Evolutionary conservation across 2,113 vertebrate genomes (phyloP).

Genomic region (Cinclus cinclus): DNA sequence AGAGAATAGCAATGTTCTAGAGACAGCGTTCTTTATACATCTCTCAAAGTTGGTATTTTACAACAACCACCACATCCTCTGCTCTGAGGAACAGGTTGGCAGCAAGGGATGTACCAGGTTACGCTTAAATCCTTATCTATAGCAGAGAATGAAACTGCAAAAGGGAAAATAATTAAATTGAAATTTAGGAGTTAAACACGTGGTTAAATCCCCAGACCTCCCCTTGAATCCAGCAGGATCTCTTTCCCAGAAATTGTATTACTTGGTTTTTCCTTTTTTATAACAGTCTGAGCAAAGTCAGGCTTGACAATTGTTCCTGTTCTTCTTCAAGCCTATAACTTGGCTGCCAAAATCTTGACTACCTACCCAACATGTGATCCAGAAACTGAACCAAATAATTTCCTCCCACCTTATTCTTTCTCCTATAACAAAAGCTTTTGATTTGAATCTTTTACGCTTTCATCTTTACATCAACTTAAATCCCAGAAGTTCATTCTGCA

Average conservation of each 20-base stretch:
- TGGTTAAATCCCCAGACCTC: neutral
- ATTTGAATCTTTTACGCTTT: neutral
- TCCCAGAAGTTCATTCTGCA: neutral
- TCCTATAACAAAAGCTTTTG: neutral
- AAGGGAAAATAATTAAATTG: neutral
- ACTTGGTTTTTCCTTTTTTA: neutral
- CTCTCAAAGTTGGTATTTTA: neutral
- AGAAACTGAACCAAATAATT: neutral
- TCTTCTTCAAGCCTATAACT: neutral
- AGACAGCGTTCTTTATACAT: accelerated
- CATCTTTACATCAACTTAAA: neutral
- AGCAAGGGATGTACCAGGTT: neutral
- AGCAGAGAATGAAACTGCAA: neutral
- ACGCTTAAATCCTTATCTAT: neutral
- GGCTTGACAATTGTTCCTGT: neutral
- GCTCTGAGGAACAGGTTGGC: neutral
- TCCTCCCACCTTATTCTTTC: neutral
- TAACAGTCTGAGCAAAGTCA: neutral
- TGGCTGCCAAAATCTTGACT: neutral
- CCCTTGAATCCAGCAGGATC: neutral
- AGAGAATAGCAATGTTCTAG: neutral
- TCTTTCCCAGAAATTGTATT: neutral
- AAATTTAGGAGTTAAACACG: neutral
- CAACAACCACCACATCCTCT: neutral
- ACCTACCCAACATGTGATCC: neutral